A percentile compares a stretch with the other conserved stretches of the same genome.
Conservation (phyloP, 2,888 invertebrate genomes). For the Coenonympha arcania region DNA sequence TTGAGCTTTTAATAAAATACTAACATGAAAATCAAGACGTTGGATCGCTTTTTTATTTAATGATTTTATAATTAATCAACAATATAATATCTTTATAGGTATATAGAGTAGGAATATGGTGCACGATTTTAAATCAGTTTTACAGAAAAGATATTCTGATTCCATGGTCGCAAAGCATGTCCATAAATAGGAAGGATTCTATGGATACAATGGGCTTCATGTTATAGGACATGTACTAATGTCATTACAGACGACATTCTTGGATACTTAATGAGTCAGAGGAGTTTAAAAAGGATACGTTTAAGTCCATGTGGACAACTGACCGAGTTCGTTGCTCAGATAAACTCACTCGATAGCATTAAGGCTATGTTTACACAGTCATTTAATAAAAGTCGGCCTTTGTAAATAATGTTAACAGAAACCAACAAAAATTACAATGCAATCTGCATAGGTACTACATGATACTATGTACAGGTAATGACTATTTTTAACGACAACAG, state of each 20-base stretch:
- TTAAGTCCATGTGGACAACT: slow-evolving; percentile 43
- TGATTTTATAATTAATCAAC: too few relatives aligned
- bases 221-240: slow-evolving; percentile 14
- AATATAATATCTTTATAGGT: too few relatives aligned
- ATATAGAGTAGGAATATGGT: too few relatives aligned
- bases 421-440: too few relatives aligned
- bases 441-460: too few relatives aligned
- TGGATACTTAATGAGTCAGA: slow-evolving; percentile 22
- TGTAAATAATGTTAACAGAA: too few relatives aligned
- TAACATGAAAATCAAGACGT: too few relatives aligned
- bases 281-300: slow-evolving; percentile 54
- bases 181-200: slow-evolving; percentile 11
- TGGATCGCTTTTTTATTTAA: too few relatives aligned
- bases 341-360: slow-evolving; percentile 30
- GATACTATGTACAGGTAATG: too few relatives aligned
- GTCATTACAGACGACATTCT: slow-evolving; percentile 12
- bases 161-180: neutral
- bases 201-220: slow-evolving; percentile 12
- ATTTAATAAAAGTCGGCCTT: too few relatives aligned
- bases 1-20: too few relatives aligned
- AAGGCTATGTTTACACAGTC: neutral
- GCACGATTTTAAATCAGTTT: neutral
- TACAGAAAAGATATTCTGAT: neutral
- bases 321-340: slow-evolving; percentile 51
- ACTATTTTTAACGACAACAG: too few relatives aligned